Conservation (phyloP, 2,113 vertebrate species). For the Sporophila hypoxantha region DNA sequence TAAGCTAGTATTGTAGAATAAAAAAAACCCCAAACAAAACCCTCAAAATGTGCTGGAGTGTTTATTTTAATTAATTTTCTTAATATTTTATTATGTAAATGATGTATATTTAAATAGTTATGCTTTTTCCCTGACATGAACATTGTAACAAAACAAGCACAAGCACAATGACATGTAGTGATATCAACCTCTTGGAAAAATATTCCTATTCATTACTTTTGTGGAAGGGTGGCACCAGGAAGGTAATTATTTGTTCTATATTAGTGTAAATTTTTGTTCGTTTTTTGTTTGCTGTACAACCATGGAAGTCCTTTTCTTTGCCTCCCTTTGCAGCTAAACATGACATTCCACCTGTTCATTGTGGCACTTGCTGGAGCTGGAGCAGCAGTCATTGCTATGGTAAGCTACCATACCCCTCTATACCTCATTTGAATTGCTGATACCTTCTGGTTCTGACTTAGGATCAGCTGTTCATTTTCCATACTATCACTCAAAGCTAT, state of each 20-base stretch:
- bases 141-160: not conserved
- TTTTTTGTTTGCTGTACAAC: not conserved
- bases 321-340: conserved; percentile 80
- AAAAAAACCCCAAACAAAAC: fast-evolving
- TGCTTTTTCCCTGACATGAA: not conserved
- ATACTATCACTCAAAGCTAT: not conserved
- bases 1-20: not conserved
- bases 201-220: not conserved
- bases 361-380: conserved; percentile 95
- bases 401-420: conserved; percentile 57
- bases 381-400: conserved; percentile 96
- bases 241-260: not conserved
- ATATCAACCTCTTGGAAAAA: not conserved
- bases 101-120: not conserved
- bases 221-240: not conserved
- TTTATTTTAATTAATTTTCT: not conserved
- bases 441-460: not conserved
- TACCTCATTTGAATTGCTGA: not conserved
- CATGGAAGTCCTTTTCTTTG: not conserved
- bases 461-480: not conserved
- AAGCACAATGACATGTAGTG: not conserved
- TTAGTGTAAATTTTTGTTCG: not conserved
- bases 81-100: not conserved
- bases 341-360: conserved; percentile 98
- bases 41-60: fast-evolving